phyloP scores from a whole-genome alignment of 2,888 invertebrate genomes.

The Orchesellides sinensis region DNA sequence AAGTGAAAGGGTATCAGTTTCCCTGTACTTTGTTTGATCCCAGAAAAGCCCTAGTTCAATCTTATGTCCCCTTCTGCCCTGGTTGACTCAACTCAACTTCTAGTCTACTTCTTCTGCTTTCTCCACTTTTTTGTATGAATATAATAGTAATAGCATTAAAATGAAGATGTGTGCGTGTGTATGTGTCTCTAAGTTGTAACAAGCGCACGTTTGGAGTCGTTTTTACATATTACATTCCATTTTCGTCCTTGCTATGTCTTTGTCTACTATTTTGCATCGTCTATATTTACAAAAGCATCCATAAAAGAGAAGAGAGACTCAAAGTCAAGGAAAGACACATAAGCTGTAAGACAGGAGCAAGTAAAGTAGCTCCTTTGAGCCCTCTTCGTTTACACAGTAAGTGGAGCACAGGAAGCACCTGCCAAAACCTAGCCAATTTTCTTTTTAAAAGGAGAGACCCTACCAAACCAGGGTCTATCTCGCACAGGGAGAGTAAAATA shows the following conservation, averaged over 20 bases:
- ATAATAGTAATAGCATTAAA: not conserved
- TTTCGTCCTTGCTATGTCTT: not conserved
- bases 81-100: too few relatives aligned
- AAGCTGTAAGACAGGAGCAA: slow-evolving; percentile 6
- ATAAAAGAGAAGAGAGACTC: not conserved
- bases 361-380: not conserved
- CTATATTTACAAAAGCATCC: not conserved
- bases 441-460: slow-evolving; percentile 19
- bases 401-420: slow-evolving; percentile 42
- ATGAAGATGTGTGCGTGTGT: too few relatives aligned
- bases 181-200: too few relatives aligned
- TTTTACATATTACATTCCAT: slow-evolving; percentile 8
- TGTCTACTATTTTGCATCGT: not conserved
- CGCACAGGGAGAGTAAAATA: not conserved
- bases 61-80: not conserved
- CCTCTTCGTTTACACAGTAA: not conserved
- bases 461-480: not conserved
- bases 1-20: slow-evolving; percentile 49
- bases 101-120: not conserved
- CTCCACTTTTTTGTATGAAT: not conserved
- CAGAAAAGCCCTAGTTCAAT: slow-evolving; percentile 33
- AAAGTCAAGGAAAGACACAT: slow-evolving; percentile 29
- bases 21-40: slow-evolving; percentile 53
- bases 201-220: not conserved
- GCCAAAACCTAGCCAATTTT: slow-evolving; percentile 40